Conservation (phyloP, 2,113 vertebrate genomes). For the Cyanistes caeruleus region DNA sequence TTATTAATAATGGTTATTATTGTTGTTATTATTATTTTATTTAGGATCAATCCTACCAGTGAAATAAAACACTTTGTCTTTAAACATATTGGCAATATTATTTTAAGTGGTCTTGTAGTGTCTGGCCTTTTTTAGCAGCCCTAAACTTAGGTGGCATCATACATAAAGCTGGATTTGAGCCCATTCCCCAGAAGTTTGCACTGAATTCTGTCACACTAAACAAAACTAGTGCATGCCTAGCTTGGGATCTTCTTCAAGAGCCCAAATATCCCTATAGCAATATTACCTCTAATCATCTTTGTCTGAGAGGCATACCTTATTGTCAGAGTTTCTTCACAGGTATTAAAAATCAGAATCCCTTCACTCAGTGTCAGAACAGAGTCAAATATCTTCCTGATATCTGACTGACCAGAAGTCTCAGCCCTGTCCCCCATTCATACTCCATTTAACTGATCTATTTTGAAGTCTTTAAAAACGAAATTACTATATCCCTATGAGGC, state of each 20-base stretch:
- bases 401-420: neutral
- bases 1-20: too few species aligned
- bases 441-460: neutral
- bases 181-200: neutral
- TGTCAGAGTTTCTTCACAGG: neutral
- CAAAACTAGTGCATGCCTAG: neutral
- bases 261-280: neutral
- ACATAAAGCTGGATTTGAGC: neutral
- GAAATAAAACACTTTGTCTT: neutral
- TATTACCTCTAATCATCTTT: neutral
- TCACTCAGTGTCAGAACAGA: neutral
- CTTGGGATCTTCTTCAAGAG: neutral
- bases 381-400: neutral
- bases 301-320: neutral
- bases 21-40: neutral
- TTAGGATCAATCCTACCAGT: fast-evolving
- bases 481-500: neutral
- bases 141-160: neutral
- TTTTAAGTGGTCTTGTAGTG: neutral
- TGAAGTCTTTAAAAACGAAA: neutral
- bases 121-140: neutral
- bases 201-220: neutral
- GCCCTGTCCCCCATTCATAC: fast-evolving
- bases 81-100: neutral
- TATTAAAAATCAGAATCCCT: neutral